These are phyloP conservation scores for Ricordea florida DNA, from an alignment of 92 coral and sea anemone genomes.

Conservation along the genomic window DNA sequence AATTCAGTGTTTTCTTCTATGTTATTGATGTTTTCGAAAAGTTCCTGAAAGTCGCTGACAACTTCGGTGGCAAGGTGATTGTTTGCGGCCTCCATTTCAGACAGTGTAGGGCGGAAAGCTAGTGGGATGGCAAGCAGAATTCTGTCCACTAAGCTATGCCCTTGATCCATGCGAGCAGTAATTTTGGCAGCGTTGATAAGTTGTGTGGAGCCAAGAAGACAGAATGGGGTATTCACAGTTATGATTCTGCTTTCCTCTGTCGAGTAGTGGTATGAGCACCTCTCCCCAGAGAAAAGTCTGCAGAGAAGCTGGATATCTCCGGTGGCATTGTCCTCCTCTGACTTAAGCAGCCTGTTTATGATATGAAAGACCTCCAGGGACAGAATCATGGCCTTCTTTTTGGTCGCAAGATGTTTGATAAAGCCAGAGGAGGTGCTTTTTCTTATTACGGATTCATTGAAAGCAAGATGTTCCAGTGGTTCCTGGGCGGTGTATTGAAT, in stretches of 20 bases:
- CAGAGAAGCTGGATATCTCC: slow-evolving; percentile 64
- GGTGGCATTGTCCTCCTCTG: slow-evolving; percentile 46
- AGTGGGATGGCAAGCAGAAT: slow-evolving; percentile 56
- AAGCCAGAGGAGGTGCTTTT: slow-evolving; percentile 54
- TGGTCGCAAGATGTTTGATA: slow-evolving; percentile 35
- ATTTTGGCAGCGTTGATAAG: slow-evolving; percentile 49
- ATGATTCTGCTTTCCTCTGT: slow-evolving; percentile 57
- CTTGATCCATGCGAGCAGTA: slow-evolving; percentile 58
- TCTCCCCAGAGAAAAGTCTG: slow-evolving; percentile 58
- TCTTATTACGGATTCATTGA: slow-evolving; percentile 14
- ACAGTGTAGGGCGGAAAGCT: slow-evolving; percentile 21
- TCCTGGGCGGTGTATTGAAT: slow-evolving; percentile 30
- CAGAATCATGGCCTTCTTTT: slow-evolving; percentile 45
- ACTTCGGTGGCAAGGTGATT: neutral
- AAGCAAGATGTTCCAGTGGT: slow-evolving; percentile 15
- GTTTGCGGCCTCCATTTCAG: slow-evolving; percentile 40
- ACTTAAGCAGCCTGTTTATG: slow-evolving; percentile 49
- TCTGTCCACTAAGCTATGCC: slow-evolving; percentile 52
- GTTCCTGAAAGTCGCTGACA: neutral
- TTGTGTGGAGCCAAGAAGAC: slow-evolving; percentile 67
- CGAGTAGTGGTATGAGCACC: slow-evolving; percentile 43
- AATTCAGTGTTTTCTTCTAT: neutral
- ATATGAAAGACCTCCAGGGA: slow-evolving; percentile 66
- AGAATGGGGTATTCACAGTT: slow-evolving; percentile 48
- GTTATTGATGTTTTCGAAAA: neutral